phyloP scores from a whole-genome alignment of 2,113 vertebrate species.

The Myotis brandtii region DNA sequence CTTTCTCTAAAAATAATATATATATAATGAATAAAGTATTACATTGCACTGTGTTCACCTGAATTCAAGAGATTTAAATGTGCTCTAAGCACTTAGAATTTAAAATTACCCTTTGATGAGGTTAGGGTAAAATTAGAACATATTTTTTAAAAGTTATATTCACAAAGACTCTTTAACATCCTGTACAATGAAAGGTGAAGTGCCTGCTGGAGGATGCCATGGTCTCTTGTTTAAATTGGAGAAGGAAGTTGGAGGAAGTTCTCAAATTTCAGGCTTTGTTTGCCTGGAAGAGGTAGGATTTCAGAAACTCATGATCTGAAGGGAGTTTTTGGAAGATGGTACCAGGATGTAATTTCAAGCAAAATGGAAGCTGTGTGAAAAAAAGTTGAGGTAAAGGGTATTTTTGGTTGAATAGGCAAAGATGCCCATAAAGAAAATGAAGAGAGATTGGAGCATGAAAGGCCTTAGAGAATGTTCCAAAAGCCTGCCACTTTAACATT shows the following conservation, averaged over 20 bases:
- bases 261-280: not conserved
- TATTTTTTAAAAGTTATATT: not conserved
- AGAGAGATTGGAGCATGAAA: not conserved
- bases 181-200: not conserved
- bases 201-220: not conserved
- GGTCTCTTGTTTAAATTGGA: not conserved
- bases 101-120: not conserved
- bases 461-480: not conserved
- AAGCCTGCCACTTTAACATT: not conserved
- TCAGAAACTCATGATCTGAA: not conserved
- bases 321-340: not conserved
- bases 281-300: not conserved
- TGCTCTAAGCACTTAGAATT: not conserved
- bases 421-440: not conserved
- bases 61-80: slow-evolving; percentile 21
- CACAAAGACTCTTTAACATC: not conserved
- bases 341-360: not conserved
- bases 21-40: not conserved
- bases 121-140: not conserved
- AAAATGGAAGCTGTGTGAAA: not conserved
- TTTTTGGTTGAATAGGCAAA: not conserved
- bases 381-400: not conserved
- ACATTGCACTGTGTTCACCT: not conserved
- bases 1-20: not conserved
- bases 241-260: not conserved